Conservation (phyloP, 2,888 invertebrate genomes). For the Metalampra italica region DNA sequence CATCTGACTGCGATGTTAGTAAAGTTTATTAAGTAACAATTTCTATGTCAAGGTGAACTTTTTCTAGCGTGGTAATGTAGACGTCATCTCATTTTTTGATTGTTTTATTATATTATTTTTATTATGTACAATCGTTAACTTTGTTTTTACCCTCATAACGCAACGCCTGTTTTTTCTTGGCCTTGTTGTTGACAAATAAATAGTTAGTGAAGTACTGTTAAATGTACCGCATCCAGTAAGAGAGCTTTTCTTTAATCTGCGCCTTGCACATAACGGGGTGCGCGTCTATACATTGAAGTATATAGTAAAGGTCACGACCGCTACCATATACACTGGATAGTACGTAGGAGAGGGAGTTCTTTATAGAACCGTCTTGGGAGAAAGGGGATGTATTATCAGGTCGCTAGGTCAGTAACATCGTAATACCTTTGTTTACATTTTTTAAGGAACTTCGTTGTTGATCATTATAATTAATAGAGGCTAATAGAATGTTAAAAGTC, state of each 20-base stretch:
- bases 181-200: too few relatives aligned
- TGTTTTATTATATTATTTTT: too few relatives aligned
- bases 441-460: conserved; percentile 9
- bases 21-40: too few relatives aligned
- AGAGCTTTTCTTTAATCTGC: conserved; percentile 45
- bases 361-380: conserved; percentile 72
- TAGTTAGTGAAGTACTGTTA: neutral
- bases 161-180: too few relatives aligned
- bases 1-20: too few relatives aligned
- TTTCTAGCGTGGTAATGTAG: too few relatives aligned
- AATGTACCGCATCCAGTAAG: conserved; percentile 28
- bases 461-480: neutral
- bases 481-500: too few relatives aligned
- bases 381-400: conserved; percentile 73
- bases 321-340: conserved; percentile 61
- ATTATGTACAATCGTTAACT: too few relatives aligned
- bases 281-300: conserved; percentile 47
- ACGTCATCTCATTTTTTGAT: too few relatives aligned
- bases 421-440: conserved; percentile 64
- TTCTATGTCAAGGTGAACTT: too few relatives aligned
- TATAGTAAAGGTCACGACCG: conserved; percentile 70
- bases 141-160: too few relatives aligned
- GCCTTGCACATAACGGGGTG: conserved; percentile 45
- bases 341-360: conserved; percentile 71
- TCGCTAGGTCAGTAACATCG: conserved; percentile 76